Evolutionary conservation across 2,797 vertebrate genomes (phyloP), one percentile per base, ranked within the genome.

Genomic region (Takifugu rubripes): DNA sequence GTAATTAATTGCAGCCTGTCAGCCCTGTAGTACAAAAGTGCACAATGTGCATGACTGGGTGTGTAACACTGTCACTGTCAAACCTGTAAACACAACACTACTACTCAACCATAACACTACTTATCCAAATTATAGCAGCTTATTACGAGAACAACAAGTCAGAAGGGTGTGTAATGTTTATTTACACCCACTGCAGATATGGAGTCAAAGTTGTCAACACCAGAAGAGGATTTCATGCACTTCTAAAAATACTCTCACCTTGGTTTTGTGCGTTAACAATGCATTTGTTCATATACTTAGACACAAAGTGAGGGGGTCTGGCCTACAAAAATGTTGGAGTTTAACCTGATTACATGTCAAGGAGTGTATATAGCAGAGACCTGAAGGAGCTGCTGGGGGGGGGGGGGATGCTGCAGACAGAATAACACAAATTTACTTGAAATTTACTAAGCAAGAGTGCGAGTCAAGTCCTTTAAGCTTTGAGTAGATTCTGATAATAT

Each of bases 221-320:
- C 59, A 60, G 40, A 15, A 49, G 64, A 75, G 70, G 82, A 84
- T 84, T 71, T 85, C 75, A 70, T 80, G 81, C 70, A 60, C 54
- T 49, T 69, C 79, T 84, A 75, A 84, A 89, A 90, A 90, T 87
- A 86, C 78, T 66, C 54, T 70, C 70, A 77, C 49, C 40, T 66
- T 68, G 58, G 64, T 70, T 74, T 54, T 67, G 72, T 54, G 68
- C 54, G 67, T 71, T 64, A 72, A 79, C 77, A 83, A 89, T 81
- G 71, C 65, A 71, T 72, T 63, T 70, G 64, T 73, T 70, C 56
- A 58, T 72, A 61, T 74, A 73, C 61, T 71, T 66, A n/a, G 77
- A 74, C 79, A 80, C 77, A 80, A 70, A 65, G 9, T 1, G 15
- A 52, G 66, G 57, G 52, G 45, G 71, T 52, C 65, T 36, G 56